Percentiles rank a stretch among this genome's conserved stretches.
Evolutionary conservation across 2,888 invertebrate species (phyloP).

Genomic region (Monopis laevigella): DNA sequence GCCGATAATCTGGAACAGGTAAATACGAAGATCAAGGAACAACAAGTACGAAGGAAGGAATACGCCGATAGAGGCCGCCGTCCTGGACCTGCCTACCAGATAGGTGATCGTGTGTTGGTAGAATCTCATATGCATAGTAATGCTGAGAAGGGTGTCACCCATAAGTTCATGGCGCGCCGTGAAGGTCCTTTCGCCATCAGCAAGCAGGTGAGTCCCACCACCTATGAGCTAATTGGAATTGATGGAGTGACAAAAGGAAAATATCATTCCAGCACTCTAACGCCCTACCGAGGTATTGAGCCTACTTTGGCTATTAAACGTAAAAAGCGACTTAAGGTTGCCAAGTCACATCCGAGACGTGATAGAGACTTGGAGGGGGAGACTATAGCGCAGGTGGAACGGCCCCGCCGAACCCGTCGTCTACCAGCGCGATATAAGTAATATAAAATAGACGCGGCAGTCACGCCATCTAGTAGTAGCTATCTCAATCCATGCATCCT

Average conservation of each 20-base stretch:
- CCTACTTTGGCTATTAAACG: not conserved
- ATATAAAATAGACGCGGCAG: no score
- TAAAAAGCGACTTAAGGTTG: not conserved
- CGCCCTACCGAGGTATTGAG: not conserved
- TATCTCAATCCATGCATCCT: no score
- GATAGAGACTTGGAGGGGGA: constrained; percentile 9
- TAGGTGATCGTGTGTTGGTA: constrained; percentile 5
- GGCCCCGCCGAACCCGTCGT: no score
- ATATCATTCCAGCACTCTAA: constrained; percentile 1
- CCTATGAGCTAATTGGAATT: constrained; percentile 4
- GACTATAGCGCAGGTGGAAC: not conserved
- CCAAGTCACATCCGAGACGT: not conserved
- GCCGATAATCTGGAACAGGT: not conserved
- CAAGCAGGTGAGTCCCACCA: constrained; percentile 1
- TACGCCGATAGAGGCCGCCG: not conserved
- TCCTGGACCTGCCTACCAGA: not conserved
- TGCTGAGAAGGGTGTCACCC: constrained; percentile 1
- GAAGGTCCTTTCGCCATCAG: constrained; percentile 9
- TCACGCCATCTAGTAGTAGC: no score
- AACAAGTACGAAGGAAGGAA: constrained; percentile 3
- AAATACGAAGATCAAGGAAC: not conserved
- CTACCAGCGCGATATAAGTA: no score
- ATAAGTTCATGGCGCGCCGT: constrained; percentile 4
- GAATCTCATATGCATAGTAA: constrained; percentile 5
- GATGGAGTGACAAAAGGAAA: not conserved